Evolutionary conservation across 2,797 vertebrate species (phyloP).

Genomic region (Mionectes olivaceus): DNA sequence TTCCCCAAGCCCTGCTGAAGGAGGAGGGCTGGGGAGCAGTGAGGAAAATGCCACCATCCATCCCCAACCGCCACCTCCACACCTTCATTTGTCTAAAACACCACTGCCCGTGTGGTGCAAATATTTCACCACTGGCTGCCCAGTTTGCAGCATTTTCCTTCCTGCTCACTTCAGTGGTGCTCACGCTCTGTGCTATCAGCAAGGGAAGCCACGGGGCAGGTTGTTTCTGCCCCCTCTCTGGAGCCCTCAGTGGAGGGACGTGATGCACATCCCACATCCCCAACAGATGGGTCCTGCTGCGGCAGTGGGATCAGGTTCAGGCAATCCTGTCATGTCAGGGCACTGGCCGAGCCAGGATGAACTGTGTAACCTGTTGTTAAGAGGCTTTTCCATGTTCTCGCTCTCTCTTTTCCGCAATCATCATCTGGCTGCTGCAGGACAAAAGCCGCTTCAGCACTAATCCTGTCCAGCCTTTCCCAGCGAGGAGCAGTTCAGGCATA

Average conservation of each 20-base stretch:
- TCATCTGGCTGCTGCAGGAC: neutral
- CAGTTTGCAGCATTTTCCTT: neutral
- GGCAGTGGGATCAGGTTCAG: fast-evolving
- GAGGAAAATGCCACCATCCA: neutral
- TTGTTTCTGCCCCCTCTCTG: fast-evolving
- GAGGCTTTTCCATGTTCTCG: conserved; percentile 21
- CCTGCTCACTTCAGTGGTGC: neutral
- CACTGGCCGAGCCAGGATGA: neutral
- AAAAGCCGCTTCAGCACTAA: conserved; percentile 34
- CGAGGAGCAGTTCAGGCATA: fast-evolving
- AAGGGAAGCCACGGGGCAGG: neutral
- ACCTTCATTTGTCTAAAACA: fast-evolving
- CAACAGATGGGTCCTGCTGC: fast-evolving
- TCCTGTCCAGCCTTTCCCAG: neutral
- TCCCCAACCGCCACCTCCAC: neutral
- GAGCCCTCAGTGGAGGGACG: fast-evolving
- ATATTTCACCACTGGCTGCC: neutral
- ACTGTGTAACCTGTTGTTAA: neutral
- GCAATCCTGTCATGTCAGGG: fast-evolving
- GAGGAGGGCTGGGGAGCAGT: neutral
- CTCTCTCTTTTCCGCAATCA: neutral
- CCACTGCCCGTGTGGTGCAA: fast-evolving
- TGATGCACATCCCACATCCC: neutral
- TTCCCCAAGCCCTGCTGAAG: fast-evolving
- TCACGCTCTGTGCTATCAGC: neutral